Evolutionary conservation across 2,888 invertebrate genomes (phyloP), one percentile per base, ranked within the genome.

Genomic region (Tanytarsus gracilentus): DNA sequence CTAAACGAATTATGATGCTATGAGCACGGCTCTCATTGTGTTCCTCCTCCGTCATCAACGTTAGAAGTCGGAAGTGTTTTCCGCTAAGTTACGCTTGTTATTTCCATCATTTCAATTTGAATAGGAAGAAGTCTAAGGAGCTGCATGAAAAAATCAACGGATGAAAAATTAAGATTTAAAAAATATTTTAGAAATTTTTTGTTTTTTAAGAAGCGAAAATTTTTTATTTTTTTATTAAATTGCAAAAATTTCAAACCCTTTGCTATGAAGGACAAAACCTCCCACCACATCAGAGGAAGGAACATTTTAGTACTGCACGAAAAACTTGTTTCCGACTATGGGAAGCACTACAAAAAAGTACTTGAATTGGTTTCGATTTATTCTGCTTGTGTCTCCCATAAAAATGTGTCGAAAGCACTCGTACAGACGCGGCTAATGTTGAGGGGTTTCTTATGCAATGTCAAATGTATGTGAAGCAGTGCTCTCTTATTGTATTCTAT

Each of bases 371-470:
- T 3, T 18, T 44, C 44, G 44, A 44, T 44, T 44, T 44, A 44
- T 36, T 1, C 16, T n/a, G n/a, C n/a, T n/a, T n/a, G n/a, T n/a
- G n/a, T 14, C 16, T 36, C 36, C 36, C 36, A 36, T 36, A 36
- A 36, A 36, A 44, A 44, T 18, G n/a, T 33, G 44, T 44, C 44
- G 44, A 44, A 44, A 44, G 44, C 44, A 44, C 14, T 16, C 18
- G 23, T 11, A 33, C 44, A 18, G 18, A 44, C 44, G n/a, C 33
- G n/a, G 2, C 3, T 33, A 33, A 33, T 33, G n/a, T 33, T 33
- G n/a, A 44, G 18, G 23, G 44, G 44, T 9, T 44, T 44, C 44
- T 44, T 44, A 44, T 44, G 44, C 18, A 44, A 44, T 44, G 11
- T 44, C 16, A 11, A 11, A 23, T 11, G 7, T 44, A 11, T 18